A percentile compares a stretch with the other conserved stretches of the same genome.
Conservation (phyloP, 2,113 vertebrate species). For the Ursus arctos region DNA sequence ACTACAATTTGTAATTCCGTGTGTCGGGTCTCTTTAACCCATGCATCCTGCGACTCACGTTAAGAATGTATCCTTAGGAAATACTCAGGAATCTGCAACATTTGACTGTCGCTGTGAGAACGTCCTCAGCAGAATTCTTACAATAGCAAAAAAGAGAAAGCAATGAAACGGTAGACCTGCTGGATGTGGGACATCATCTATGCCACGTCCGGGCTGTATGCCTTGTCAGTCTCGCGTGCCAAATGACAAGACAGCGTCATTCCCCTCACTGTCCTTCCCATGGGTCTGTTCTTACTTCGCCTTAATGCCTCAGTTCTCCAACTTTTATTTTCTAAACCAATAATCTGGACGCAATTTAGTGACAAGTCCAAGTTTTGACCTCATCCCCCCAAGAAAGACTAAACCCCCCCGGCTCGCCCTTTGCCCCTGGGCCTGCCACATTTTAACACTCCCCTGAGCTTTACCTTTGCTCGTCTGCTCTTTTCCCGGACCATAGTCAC, state of each 20-base stretch:
- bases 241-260: neutral
- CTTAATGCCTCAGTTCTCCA: neutral
- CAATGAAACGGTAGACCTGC: neutral
- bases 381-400: neutral
- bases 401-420: neutral
- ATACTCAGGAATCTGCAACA: neutral
- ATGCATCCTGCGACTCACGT: neutral
- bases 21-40: neutral
- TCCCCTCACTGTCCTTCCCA: neutral
- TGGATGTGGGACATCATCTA: no score
- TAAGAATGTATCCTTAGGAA: neutral
- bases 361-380: neutral
- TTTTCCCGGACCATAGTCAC: neutral
- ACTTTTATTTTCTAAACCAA: neutral
- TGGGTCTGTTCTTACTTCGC: neutral
- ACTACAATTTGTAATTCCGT: neutral
- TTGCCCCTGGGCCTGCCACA: neutral
- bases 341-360: neutral
- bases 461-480: neutral
- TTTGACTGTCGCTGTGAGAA: no score
- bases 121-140: neutral
- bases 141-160: neutral
- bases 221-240: neutral
- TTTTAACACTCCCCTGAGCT: neutral
- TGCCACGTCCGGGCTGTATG: neutral